A percentile compares a stretch with the other conserved stretches of the same genome.
phyloP scores from a whole-genome alignment of 2,797 vertebrate species.

The Merluccius polli region DNA sequence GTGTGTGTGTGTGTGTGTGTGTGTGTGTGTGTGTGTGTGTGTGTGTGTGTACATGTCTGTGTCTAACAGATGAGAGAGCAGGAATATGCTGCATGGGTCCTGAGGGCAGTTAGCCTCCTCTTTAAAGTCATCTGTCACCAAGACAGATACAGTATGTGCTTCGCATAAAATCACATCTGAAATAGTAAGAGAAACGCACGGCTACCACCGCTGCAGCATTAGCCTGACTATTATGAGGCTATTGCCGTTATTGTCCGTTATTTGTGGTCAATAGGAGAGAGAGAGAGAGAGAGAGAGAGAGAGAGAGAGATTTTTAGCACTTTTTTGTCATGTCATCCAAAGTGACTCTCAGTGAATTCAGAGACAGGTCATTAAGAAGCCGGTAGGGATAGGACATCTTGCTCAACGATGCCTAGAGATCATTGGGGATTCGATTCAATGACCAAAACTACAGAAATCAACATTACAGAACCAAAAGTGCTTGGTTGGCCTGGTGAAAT shows the following conservation, averaged over 20 bases:
- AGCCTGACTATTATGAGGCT: too few species aligned
- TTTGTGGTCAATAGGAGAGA: neutral
- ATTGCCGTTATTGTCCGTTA: neutral
- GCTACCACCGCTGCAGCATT: too few species aligned
- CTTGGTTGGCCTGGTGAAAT: neutral
- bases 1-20: neutral
- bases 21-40: neutral
- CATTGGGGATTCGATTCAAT: neutral
- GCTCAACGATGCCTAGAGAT: neutral
- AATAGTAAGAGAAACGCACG: neutral
- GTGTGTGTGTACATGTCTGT: constrained; percentile 2
- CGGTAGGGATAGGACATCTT: too few species aligned
- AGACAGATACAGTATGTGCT: neutral
- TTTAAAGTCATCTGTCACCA: neutral
- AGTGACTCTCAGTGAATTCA: too few species aligned
- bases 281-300: neutral
- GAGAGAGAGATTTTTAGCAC: neutral
- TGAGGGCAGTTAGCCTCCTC: neutral
- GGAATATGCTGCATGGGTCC: neutral
- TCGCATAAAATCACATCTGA: neutral
- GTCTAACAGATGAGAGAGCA: neutral
- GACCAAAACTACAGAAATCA: neutral
- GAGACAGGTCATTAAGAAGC: too few species aligned
- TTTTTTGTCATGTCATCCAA: too few species aligned
- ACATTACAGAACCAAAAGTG: neutral